Percentiles rank a stretch among this genome's conserved stretches.
These are phyloP conservation scores for Apis cerana DNA, from an alignment of 1,140 invertebrate genomes.

Conservation along the genomic window DNA sequence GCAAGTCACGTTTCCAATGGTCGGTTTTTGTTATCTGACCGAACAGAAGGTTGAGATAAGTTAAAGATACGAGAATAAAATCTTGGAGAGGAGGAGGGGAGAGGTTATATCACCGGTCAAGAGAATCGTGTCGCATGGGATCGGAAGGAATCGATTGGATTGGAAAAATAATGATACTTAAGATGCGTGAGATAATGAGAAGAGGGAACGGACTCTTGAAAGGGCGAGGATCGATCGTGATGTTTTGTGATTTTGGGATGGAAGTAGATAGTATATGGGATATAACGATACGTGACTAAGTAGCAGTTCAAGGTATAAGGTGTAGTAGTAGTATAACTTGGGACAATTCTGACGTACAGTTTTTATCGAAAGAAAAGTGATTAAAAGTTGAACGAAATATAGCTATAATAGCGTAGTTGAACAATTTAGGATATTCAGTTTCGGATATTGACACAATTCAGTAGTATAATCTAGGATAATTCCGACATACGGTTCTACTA, in stretches of 20 bases:
- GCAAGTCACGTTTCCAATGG: conserved; percentile 33
- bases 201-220: too few species aligned
- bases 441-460: neutral
- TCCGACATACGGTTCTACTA: neutral
- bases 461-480: neutral
- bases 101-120: neutral
- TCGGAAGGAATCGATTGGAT: neutral
- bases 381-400: too few species aligned
- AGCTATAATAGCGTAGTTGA: neutral
- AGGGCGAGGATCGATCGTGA: neutral
- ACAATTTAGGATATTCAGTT: too few species aligned
- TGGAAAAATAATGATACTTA: neutral
- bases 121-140: neutral
- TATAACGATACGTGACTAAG: too few species aligned
- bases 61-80: conserved; percentile 24
- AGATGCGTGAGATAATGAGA: neutral
- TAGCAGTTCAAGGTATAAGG: too few species aligned
- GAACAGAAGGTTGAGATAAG: neutral
- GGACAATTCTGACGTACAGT: neutral
- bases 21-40: conserved; percentile 27
- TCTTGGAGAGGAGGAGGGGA: neutral
- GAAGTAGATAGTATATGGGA: too few species aligned
- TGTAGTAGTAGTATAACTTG: neutral
- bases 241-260: neutral
- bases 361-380: too few species aligned